Percentiles rank a stretch among this genome's conserved stretches.
phyloP scores from a whole-genome alignment of 2,113 vertebrate species.

The Chlorodrepanis virens region DNA sequence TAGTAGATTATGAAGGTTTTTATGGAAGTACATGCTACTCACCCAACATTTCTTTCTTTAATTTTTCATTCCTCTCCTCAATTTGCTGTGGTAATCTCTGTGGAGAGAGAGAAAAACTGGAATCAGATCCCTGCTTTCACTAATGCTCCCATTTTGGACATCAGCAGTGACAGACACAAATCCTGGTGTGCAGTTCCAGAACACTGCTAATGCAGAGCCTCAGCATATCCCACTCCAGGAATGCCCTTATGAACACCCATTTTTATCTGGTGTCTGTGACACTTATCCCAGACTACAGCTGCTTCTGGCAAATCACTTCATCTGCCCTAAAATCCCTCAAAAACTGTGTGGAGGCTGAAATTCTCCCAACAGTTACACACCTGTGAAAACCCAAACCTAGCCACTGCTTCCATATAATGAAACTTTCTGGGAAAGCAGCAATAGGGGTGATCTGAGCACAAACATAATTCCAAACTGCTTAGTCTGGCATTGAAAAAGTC shows the following conservation, averaged over 20 bases:
- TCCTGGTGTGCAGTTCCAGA: neutral
- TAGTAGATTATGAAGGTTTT: neutral
- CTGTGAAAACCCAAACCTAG: neutral
- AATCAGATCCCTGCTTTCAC: neutral
- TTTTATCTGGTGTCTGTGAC: neutral
- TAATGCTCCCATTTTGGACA: neutral
- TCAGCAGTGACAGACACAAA: neutral
- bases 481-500: neutral
- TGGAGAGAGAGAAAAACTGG: slow-evolving; percentile 1
- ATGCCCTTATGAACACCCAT: neutral
- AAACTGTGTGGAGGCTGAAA: neutral
- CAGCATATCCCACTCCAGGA: neutral
- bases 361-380: neutral
- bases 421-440: neutral
- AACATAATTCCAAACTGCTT: neutral
- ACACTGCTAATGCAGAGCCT: neutral
- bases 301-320: neutral
- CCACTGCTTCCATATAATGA: neutral
- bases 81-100: slow-evolving; percentile 93
- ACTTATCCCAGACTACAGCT: neutral
- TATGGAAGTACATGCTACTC: slow-evolving; percentile 22
- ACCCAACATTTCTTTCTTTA: slow-evolving; percentile 98
- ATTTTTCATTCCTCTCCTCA: slow-evolving; percentile 90
- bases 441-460: neutral
- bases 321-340: neutral